Base-by-base conservation (phyloP, 2,113 vertebrate species). In the Tragelaphus scriptus region DNA sequence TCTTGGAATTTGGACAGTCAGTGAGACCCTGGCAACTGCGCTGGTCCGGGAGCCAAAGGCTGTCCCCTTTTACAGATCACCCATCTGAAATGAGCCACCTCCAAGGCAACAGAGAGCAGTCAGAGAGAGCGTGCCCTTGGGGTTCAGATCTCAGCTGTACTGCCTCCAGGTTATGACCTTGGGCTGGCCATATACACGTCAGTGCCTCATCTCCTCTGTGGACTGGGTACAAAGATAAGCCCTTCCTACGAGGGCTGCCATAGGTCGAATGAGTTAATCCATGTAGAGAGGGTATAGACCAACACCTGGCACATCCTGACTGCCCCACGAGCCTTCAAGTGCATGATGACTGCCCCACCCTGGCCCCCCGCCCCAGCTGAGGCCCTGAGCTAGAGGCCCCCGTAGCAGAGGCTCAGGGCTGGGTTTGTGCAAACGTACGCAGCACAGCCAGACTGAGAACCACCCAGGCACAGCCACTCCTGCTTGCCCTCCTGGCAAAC, bases 1-100 rank as follows among this genome's bases (percentile, higher is more conserved):
- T 51, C 32, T 19, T 11, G 15, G 32, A 32, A 77, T 89, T 25
- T 26, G 40, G 88, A 36, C 3, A 1, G n/a, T 28, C 25, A 32
- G 25, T 0, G 5, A 56, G 65, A 89, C 36, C 3, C 12, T 23
- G 44, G 17, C 5, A 0, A 1, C 56, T 68, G 21, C 7, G 5
- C 56, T 26, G 5, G 4, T 30, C 44, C 26, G 14, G 16, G 26
- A 5, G 32, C 32, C 40, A 6, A 16, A 4, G 21, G 11, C 51
- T 40, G 14, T 36, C 26, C 21, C 9, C 44, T 26, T 49, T 5
- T 11, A 9, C 7, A 15, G 2, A 10, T 17, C 4, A 13, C 47
- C 47, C 47, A 13, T n/a, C n/a, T n/a, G 19, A 32, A 63, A 9
- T 47, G 55, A 88, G 53, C 63, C 55, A 71, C 17, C 36, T 55